Percentiles rank a stretch among this genome's conserved stretches.
phyloP scores from a whole-genome alignment of 1,140 invertebrate species.

The Triops longicaudatus region DNA sequence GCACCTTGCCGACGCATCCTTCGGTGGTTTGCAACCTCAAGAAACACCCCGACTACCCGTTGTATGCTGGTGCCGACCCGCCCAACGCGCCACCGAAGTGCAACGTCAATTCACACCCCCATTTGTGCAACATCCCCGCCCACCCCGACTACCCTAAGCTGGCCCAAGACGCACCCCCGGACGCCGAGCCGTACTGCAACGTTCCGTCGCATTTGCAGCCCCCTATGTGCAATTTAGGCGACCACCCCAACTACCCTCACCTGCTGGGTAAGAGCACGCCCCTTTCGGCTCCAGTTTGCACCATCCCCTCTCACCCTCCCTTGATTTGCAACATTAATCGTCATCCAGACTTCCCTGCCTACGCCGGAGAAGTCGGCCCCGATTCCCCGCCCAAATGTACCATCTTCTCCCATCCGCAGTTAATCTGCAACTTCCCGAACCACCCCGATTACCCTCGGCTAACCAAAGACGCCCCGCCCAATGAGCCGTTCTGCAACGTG shows the following conservation, averaged over 20 bases:
- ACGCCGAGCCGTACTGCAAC: slow-evolving; percentile 27
- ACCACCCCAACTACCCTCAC: slow-evolving; percentile 24
- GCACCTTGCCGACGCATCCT: slow-evolving; percentile 22
- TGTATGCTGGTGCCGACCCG: slow-evolving; percentile 12
- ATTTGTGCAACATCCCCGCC: slow-evolving; percentile 27
- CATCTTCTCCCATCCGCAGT: slow-evolving; percentile 28
- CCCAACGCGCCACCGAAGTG: slow-evolving; percentile 18
- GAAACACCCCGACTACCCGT: slow-evolving; percentile 25
- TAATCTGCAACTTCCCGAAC: slow-evolving; percentile 28
- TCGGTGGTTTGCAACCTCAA: slow-evolving; percentile 22
- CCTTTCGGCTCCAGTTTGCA: slow-evolving; percentile 18
- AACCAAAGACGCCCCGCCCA: slow-evolving; percentile 20
- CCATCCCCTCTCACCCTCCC: slow-evolving; percentile 19
- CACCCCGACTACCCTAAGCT: slow-evolving; percentile 28
- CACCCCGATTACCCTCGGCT: slow-evolving; percentile 29
- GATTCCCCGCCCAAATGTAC: slow-evolving; percentile 27
- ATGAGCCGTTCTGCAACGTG: slow-evolving; percentile 29
- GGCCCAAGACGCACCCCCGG: slow-evolving; percentile 13
- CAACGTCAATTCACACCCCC: slow-evolving; percentile 21
- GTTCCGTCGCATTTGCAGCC: slow-evolving; percentile 20
- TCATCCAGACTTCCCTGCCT: slow-evolving; percentile 28
- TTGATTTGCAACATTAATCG: slow-evolving; percentile 28
- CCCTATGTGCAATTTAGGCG: slow-evolving; percentile 23
- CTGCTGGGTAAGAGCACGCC: slow-evolving; percentile 17
- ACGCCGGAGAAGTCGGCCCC: slow-evolving; percentile 23